Base-by-base conservation (phyloP, 2,797 vertebrate species). In the Sitta carolinensis region DNA sequence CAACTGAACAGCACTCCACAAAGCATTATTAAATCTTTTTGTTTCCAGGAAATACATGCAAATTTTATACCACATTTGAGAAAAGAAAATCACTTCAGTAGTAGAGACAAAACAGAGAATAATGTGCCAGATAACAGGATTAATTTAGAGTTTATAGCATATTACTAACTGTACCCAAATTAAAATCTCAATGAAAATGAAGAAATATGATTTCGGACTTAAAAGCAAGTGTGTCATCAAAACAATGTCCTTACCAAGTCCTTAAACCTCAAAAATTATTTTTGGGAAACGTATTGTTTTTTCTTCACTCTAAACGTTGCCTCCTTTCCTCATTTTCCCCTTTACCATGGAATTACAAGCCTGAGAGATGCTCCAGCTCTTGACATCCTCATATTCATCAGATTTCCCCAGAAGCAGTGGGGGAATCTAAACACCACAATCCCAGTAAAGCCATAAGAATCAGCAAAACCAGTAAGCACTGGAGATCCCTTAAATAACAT, bases 261-360 rank as follows among this genome's bases (percentile, higher is more conserved):
- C 32, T n/a, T 72, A 73, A 57, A 47, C 19, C 13, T 58, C 19
- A 54, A 54, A 91, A 88, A 67, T 10, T 0, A 47, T 45, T 74
- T 61, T 25, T 5, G 17, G 15, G 11, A 54, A 68, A 34, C 2
- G 4, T 10, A 11, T 16, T 43, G 1, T 16, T 34, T 42, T 15
- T 6, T 2, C 2, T 6, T 10, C 10, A 5, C 11, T 17, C 34
- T 3, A 3, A 43, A 38, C 6, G 4, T 42, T 74, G 32, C 23
- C 42, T 57, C 45, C 23, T 30, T 47, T 70, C 75, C 40, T 40
- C 67, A 51, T 40, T 77, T 82, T 30, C 21, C 29, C 4, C 38
- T 89, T 50, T 23, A n/a, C 19, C 30, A 38, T 3, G 26, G 10
- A 42, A 75, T 40, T 59, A 70, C 18, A 58, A 72, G 34, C 12